phyloP scores from a whole-genome alignment of 2,888 invertebrate genomes.

The Sphaeridia pumilis region DNA sequence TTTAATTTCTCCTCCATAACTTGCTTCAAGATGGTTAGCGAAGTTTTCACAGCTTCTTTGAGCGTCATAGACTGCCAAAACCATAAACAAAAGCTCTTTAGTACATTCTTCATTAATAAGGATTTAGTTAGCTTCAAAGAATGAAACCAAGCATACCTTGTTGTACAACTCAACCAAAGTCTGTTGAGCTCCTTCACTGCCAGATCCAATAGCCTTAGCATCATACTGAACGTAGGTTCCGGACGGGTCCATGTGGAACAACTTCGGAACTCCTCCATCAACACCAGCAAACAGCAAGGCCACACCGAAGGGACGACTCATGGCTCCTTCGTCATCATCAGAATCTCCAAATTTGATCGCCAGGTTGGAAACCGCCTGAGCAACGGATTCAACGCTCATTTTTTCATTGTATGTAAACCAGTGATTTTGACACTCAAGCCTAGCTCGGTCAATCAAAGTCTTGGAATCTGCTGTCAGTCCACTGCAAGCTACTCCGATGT shows the following conservation, averaged over 20 bases:
- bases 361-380: constrained; percentile 94
- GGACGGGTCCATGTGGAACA: constrained; percentile 98
- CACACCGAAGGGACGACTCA: constrained; percentile 97
- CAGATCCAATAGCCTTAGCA: constrained; percentile 98
- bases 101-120: constrained; percentile 4
- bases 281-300: constrained; percentile 90
- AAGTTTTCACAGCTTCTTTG: constrained; percentile 79
- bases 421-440: constrained; percentile 94
- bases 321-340: constrained; percentile 63
- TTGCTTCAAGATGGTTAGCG: constrained; percentile 89
- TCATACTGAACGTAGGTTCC: constrained; percentile 97
- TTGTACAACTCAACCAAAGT: constrained; percentile 61
- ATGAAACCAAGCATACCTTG: constrained; percentile 44
- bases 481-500: constrained; percentile 84
- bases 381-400: constrained; percentile 94
- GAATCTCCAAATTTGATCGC: constrained; percentile 99
- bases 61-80: constrained; percentile 71
- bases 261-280: constrained; percentile 85
- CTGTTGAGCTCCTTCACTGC: constrained; percentile 98
- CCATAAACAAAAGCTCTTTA: constrained; percentile 18
- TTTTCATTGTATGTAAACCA: constrained; percentile 96
- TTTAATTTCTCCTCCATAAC: constrained; percentile 99
- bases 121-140: neutral
- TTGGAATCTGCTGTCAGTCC: constrained; percentile 97
- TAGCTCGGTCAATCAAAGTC: constrained; percentile 83